Evolutionary conservation across 2,797 vertebrate species (phyloP), one percentile per base, ranked within the genome.

Genomic region (Leptatherina wallacei): DNA sequence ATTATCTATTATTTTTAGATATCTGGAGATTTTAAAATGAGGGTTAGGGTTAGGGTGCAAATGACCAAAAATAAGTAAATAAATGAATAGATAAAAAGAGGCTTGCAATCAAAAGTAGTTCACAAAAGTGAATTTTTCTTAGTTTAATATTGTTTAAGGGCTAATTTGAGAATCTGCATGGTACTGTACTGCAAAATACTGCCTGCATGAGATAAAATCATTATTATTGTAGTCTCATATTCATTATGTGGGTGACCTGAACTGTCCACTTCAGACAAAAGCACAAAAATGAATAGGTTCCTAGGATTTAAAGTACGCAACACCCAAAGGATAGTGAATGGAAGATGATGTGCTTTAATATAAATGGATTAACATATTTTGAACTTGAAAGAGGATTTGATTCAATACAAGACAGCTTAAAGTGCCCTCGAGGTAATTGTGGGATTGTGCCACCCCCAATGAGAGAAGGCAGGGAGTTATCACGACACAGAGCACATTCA

Each of bases 311-410:
- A 29, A 63, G 18, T 18, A 51, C 30, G 68, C 32, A 47, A n/a
- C 69, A 52, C 65, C 78, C 61, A 80, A 47, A 77, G 73, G 67
- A 16, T 2, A 12, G 14, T 63, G 59, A 59, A 69, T 66, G 73
- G 77, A 64, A 40, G 36, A 62, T 56, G 61, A 75, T 54, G 44
- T 10, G n/a, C 83, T 85, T 85, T 87, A 76, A 85, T 82, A 84
- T 85, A 47, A 79, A 77, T 27, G 77, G 65, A 78, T 87, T 81
- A 80, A 70, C 85, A 83, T 87, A 80, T 85, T 81, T 84, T 65
- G 13, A 60, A 64, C 42, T 47, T 83, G 49, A 81, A 77, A 83
- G 73, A 80, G 73, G 78, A 73, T 88, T 73, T 74, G 71, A 87
- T 85, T 86, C 61, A 82, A 86, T 13, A 75, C 75, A 66, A 51